Base-by-base conservation (phyloP, 2,888 invertebrate species). In the Dendrolimus houi region DNA sequence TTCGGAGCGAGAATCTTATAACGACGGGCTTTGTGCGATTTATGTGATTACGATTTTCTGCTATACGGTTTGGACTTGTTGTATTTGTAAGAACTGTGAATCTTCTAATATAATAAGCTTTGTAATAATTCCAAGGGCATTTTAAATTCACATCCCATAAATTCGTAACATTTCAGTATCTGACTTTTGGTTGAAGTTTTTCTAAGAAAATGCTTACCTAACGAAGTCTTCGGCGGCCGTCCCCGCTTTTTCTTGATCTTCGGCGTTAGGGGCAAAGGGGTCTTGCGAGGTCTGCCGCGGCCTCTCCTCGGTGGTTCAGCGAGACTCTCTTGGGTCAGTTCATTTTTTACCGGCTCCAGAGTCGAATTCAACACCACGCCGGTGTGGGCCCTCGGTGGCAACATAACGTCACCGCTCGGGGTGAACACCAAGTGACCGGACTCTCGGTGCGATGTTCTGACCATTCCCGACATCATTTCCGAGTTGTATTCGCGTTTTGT, bases 241-340 rank as follows among this genome's bases (percentile, higher is more conserved):
- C 90, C 90, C 12, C 89, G 66, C 68, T 80, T 78, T 72, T 89
- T 89, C 77, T 90, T 90, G 61, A 89, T 83, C 73, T 88, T 86
- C 9, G 89, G 88, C 52, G 85, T 85, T 42, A 87, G 69, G 0
- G 89, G 89, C 62, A 91, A 69, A 8, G 92, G 92, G 8, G 91
- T 91, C 78, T 93, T 93, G 62, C 92, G 74, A 0, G 92, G 92
- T 0, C 92, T 64, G 0, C 92, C 92, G 53, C 92, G 75, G 0
- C 80, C 69, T 10, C 80, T 75, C n/a, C 92, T 80, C 7, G 86
- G 85, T 1, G 87, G 88, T 57, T 85, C 84, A 41, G 81, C 62
- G 42, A 82, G 61, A 56, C 70, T 70, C 13, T 73, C 75, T 1
- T 64, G 62, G 17, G 62, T 64, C 52, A 80, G 54, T 59, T 81